Conservation (phyloP, 2,113 vertebrate species). For the Chlorodrepanis virens region DNA sequence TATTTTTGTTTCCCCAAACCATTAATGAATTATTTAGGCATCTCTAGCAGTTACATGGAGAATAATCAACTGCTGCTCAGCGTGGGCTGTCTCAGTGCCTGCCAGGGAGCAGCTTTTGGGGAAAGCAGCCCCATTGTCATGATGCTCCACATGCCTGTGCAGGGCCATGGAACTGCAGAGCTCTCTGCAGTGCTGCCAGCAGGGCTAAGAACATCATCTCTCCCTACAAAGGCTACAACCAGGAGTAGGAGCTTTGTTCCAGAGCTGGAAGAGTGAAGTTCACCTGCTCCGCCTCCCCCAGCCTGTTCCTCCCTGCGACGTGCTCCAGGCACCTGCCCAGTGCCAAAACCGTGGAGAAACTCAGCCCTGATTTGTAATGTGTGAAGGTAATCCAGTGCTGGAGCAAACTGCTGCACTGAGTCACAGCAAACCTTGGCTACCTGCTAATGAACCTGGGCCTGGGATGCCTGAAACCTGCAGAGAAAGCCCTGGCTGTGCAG, state of each 20-base stretch:
- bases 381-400: background rate
- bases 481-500: background rate
- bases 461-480: background rate
- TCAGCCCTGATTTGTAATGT: background rate
- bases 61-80: background rate
- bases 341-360: constrained; percentile 40
- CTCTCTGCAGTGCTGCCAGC: accelerated
- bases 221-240: background rate
- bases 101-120: background rate
- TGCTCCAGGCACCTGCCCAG: constrained; percentile 51
- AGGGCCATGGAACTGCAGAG: background rate
- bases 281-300: constrained; percentile 4
- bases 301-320: background rate
- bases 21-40: constrained; percentile 59
- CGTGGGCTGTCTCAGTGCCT: background rate
- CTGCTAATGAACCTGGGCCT: background rate
- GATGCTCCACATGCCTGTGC: accelerated
- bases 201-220: accelerated
- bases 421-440: background rate
- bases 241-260: background rate
- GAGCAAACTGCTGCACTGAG: background rate
- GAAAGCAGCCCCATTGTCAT: background rate
- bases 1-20: constrained; percentile 45
- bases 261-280: background rate
- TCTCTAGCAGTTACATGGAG: background rate